phyloP scores from a whole-genome alignment of 1,140 invertebrate species.

The Lepidurus packardi region DNA sequence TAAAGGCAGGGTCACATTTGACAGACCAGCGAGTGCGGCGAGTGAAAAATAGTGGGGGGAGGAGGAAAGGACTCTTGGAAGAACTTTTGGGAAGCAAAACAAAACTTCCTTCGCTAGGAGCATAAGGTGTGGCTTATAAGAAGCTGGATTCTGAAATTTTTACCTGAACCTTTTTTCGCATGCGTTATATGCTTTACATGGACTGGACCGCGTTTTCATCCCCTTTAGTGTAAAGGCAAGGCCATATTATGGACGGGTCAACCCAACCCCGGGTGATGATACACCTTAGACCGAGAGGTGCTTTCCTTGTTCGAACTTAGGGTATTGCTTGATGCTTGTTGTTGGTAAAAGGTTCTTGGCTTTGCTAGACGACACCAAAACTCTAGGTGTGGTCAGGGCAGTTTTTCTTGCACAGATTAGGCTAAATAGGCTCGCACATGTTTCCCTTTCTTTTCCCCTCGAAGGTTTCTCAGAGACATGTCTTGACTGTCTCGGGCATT shows the following conservation, averaged over 20 bases:
- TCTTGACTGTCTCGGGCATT: background rate
- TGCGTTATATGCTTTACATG: background rate
- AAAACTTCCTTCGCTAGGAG: background rate
- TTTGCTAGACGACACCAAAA: background rate
- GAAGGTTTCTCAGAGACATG: background rate
- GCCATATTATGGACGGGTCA: no score
- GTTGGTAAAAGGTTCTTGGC: background rate
- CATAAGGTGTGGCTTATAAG: background rate
- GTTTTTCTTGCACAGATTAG: background rate
- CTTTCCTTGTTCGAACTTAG: no score
- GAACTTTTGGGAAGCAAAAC: background rate
- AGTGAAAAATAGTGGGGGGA: background rate
- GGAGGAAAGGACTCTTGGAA: background rate
- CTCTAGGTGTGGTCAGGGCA: background rate
- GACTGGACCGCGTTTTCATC: no score
- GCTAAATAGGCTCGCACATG: background rate
- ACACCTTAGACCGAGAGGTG: no score
- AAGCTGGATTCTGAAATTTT: background rate
- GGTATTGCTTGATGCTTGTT: no score
- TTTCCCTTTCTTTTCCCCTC: background rate
- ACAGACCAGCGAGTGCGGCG: background rate
- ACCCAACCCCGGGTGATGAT: no score
- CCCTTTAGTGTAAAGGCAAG: no score
- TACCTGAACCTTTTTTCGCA: background rate
- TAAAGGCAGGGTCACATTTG: slow-evolving; percentile 7